Base-by-base conservation (phyloP, 2,888 invertebrate species). In the Ormyrus rosae region DNA sequence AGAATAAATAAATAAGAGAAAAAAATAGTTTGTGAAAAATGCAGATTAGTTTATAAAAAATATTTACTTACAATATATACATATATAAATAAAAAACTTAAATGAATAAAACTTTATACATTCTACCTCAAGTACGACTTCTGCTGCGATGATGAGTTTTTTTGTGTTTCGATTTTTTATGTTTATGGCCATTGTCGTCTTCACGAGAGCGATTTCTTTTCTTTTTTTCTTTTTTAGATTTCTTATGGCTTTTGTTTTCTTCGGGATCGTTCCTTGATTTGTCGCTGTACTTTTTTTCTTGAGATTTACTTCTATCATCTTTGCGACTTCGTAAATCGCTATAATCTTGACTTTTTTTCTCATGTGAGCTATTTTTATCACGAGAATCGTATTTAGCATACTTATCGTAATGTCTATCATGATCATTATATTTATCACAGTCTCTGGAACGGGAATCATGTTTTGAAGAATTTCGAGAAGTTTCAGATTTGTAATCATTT, bases 161-260 rank as follows among this genome's bases (percentile, higher is more conserved):
- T 4, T 78, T 61, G 48, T 53, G 63, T 58, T 65, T 71, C 2
- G 67, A 75, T 11, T n/a, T 63, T 34, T 79, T 72, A 51, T 61
- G 72, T 10, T 72, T 78, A 45, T 56, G 46, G 13, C 46, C 55
- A n/a, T 55, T 48, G 11, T 71, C 48, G 11, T 19, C 13, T 7
- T 63, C 56, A 46, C 1, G n/a, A 19, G 61, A 68, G 6, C 11
- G 46, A 6, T 69, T 46, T 48, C 56, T 72, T 10, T 56, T 71
- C 50, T 81, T 77, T 51, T 68, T 13, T 8, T 58, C 65, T 63
- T 77, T 78, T 34, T 58, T 73, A 46, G 68, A 58, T 60, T 75
- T 78, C 46, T 75, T 70, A 8, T 75, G 19, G 51, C 51, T 53
- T 56, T 11, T 60, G 5, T 64, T 13, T 13, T 65, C 72, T 64